Conservation (phyloP, 2,797 vertebrate species). For the Geotria australis region DNA sequence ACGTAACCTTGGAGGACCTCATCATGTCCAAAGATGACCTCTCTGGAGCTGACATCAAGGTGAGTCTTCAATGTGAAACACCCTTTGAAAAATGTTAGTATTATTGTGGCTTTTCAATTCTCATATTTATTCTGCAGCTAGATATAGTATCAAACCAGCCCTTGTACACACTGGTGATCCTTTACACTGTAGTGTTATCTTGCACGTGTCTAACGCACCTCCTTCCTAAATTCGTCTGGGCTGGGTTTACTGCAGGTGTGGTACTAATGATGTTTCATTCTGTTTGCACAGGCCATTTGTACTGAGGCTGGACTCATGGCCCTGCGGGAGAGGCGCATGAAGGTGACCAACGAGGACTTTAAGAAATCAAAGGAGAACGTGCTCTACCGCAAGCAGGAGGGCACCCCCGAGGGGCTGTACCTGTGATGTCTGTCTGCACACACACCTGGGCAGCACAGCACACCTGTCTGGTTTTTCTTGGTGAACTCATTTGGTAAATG, state of each 20-base stretch:
- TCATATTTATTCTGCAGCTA: too few relatives aligned
- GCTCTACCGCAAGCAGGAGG: constrained; percentile 94
- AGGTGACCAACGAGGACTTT: constrained; percentile 97
- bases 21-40: constrained; percentile 93
- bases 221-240: too few relatives aligned
- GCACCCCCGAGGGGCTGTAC: constrained; percentile 82
- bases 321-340: constrained; percentile 70
- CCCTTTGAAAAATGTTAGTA: too few relatives aligned
- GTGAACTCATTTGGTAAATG: too few relatives aligned
- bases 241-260: too few relatives aligned
- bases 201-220: too few relatives aligned
- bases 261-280: too few relatives aligned
- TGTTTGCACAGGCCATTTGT: constrained; percentile 44
- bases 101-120: too few relatives aligned
- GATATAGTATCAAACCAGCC: background rate
- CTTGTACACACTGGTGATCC: too few relatives aligned
- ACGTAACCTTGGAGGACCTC: constrained; percentile 67
- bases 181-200: too few relatives aligned
- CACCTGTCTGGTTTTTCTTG: too few relatives aligned
- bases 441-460: too few relatives aligned
- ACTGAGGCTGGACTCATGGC: constrained; percentile 95
- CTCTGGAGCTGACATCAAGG: constrained; percentile 90
- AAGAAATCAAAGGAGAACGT: constrained; percentile 98
- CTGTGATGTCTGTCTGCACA: constrained; percentile 18
- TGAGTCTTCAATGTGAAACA: constrained; percentile 3